Base-by-base conservation (phyloP, 2,888 invertebrate species). In the Amorpha juglandis region DNA sequence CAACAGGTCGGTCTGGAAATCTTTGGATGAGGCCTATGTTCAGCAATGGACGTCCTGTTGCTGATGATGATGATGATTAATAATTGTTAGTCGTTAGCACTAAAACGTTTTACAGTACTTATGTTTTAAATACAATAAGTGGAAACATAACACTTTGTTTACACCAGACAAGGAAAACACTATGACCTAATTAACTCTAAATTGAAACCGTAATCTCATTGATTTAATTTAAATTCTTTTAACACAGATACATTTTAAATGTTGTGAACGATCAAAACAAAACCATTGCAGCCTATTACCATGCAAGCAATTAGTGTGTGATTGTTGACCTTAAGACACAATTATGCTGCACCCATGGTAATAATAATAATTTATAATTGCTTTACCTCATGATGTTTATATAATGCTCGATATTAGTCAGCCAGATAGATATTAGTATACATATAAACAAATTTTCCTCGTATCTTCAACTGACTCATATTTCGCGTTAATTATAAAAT, bases 261-360 rank as follows among this genome's bases (percentile, higher is more conserved):
- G n/a, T 48, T 27, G 47, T 42, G 27, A 33, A 63, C 27, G 21
- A 63, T 63, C 45, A 63, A 63, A 63, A 45, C 33, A 47, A 63
- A 63, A 63, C 33, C 21, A 62, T 42, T 47, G 33, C 62, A 33
- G 14, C 47, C 47, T 16, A 47, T 63, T 48, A 63, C 33, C 48
- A 45, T 47, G 27, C 62, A 21, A 21, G 47, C 62, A 47, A 63
- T 63, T 47, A 63, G 62, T 47, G 48, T 63, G 62, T 62, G 45
- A 63, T 63, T 63, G 45, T 63, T 63, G 62, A 63, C 58, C 58
- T 58, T 58, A 58, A 42, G 42, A 42, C 19, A 19, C 21, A 58
- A 19, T 58, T 12, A 42, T 3, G 58, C 58, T 58, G 58, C 42
- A 42, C 58, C 58, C 58, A 38, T 42, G 42, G 38, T 21, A 58